Base-by-base conservation (phyloP, 1,140 invertebrate genomes). In the Teleogryllus occipitalis region DNA sequence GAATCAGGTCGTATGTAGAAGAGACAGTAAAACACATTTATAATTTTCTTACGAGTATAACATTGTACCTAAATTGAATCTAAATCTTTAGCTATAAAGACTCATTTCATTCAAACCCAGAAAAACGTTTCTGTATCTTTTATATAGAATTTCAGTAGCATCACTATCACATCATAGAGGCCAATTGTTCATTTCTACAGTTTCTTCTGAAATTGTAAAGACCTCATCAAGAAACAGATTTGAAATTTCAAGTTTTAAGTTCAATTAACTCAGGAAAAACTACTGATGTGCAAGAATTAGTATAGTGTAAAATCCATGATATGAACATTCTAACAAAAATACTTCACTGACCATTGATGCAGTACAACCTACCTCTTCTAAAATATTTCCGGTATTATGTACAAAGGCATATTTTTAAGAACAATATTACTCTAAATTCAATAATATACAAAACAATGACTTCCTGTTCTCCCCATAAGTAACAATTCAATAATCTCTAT, bases 401-500 rank as follows among this genome's bases (percentile, higher is more conserved):
- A 65, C 54, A 65, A 65, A 65, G 54, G 54, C 54, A 65, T 65
- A 65, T 65, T 65, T 65, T 65, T 18, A 65, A 65, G 54, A 65
- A 65, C 54, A 65, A 39, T 39, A 39, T 65, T 65, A 65, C 18
- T 65, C 54, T 65, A 65, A 65, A 65, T 65, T 18, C 18, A 14
- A 18, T 14, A 65, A 65, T 65, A 14, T 65, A 65, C 18, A 65
- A 65, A 65, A 65, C 54, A 65, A 65, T 65, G 18, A 65, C 54
- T 39, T 39, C 5, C 27, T 14, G 54, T 65, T 14, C 18, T 18
- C 7, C 18, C 54, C 54, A 65, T 65, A 65, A 65, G 18, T 18
- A 65, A 65, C 54, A 65, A 65, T 65, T 65, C 18, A 65, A 65
- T 65, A 65, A 65, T 18, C 18, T 65, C 54, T 65, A 65, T 65